These are phyloP conservation scores for Aramus guarauna DNA, from an alignment of 2,113 vertebrate species.

Conservation along the genomic window DNA sequence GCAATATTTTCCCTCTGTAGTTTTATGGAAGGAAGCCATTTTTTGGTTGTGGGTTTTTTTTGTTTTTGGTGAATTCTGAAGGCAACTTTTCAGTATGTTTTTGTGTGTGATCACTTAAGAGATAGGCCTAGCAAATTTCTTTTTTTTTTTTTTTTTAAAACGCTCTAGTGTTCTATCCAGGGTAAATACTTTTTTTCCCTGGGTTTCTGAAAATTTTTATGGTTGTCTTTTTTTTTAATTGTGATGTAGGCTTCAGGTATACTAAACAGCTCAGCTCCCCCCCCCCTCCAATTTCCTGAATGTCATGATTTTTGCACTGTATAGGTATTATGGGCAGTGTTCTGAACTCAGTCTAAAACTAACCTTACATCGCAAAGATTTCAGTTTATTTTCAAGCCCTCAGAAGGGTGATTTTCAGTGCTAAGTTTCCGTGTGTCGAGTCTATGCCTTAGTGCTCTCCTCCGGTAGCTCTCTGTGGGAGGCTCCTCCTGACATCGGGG, in stretches of 20 bases:
- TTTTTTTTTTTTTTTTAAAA: not conserved
- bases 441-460: not conserved
- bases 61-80: not conserved
- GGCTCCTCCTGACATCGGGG: not conserved
- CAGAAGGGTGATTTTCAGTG: not conserved
- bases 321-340: not conserved
- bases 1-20: not conserved
- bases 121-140: not conserved
- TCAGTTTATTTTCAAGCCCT: not conserved
- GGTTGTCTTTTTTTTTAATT: accelerated
- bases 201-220: not conserved
- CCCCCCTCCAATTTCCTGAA: not conserved
- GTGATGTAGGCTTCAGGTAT: not conserved
- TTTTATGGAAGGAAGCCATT: not conserved
- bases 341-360: not conserved
- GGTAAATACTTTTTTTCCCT: not conserved
- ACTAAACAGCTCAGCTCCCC: not conserved
- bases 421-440: not conserved
- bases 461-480: not conserved
- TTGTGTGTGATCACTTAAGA: not conserved
- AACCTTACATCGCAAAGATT: not conserved
- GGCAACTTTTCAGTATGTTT: not conserved
- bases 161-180: not conserved
- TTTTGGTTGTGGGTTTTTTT: too few relatives aligned
- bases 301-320: not conserved